Evolutionary conservation across 2,888 invertebrate species (phyloP).

Genomic region (Bimastos eiseni): DNA sequence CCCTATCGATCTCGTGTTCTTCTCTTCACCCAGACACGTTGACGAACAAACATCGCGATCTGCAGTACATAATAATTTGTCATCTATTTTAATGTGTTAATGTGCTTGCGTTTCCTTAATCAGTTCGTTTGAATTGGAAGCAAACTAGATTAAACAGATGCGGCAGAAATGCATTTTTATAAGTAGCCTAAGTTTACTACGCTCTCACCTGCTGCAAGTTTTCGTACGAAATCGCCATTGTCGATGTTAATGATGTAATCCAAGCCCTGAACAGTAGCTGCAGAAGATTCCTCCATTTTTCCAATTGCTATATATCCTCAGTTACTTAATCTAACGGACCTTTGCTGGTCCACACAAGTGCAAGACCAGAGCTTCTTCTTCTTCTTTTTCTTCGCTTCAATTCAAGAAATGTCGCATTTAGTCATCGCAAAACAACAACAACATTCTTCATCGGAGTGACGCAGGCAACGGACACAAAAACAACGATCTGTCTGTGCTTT

Average conservation of each 20-base stretch:
- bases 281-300: background rate
- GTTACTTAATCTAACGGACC: background rate
- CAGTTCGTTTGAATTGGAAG: background rate
- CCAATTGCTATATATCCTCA: background rate
- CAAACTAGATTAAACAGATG: background rate
- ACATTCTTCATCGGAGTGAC: background rate
- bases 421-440: background rate
- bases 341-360: background rate
- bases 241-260: slow-evolving; percentile 31
- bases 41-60: no score
- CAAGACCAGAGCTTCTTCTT: background rate
- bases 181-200: background rate
- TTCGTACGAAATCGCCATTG: slow-evolving; percentile 28
- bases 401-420: background rate
- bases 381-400: background rate
- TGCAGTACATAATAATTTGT: no score
- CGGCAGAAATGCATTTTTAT: background rate
- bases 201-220: slow-evolving; percentile 28
- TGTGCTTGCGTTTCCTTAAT: background rate
- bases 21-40: no score
- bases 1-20: no score
- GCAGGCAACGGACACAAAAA: background rate
- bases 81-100: no score
- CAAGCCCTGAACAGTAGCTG: background rate
- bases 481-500: background rate